A percentile compares a stretch with the other conserved stretches of the same genome.
These are phyloP conservation scores for Chrysolina americana DNA, from an alignment of 2,888 invertebrate species.

Conservation along the genomic window DNA sequence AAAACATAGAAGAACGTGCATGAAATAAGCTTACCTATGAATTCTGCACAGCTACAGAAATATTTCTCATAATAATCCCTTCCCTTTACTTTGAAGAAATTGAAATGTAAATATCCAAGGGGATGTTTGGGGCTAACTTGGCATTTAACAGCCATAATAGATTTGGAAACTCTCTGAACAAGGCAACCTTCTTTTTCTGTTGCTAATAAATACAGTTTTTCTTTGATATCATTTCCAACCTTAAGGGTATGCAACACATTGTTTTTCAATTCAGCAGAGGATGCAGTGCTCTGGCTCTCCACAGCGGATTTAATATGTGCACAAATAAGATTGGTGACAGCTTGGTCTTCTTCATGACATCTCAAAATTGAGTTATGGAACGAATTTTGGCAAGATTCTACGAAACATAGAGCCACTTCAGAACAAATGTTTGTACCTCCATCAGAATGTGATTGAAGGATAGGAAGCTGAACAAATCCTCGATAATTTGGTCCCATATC, in stretches of 20 bases:
- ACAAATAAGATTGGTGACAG: slow-evolving; percentile 61
- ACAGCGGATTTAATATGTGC: slow-evolving; percentile 78
- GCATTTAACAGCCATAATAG: slow-evolving; percentile 81
- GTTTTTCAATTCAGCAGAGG: slow-evolving; percentile 75
- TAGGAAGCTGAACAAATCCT: slow-evolving; percentile 79
- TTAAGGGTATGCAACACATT: slow-evolving; percentile 73
- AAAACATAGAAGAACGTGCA: too few species aligned
- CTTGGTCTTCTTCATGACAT: slow-evolving; percentile 69
- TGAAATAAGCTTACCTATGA: slow-evolving; percentile 49
- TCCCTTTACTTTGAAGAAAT: slow-evolving; percentile 72
- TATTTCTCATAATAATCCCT: slow-evolving; percentile 69
- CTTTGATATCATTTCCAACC: slow-evolving; percentile 74
- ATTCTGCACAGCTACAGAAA: slow-evolving; percentile 60
- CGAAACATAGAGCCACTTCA: slow-evolving; percentile 72
- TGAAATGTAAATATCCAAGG: slow-evolving; percentile 80
- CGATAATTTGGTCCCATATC: slow-evolving; percentile 80
- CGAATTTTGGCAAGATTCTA: slow-evolving; percentile 73
- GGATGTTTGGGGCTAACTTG: slow-evolving; percentile 78
- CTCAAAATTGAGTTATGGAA: slow-evolving; percentile 73
- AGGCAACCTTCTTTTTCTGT: slow-evolving; percentile 76
- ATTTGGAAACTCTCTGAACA: slow-evolving; percentile 80
- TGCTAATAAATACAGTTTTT: slow-evolving; percentile 75
- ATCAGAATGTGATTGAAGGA: slow-evolving; percentile 62
- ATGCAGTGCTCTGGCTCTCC: slow-evolving; percentile 75
- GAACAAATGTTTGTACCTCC: slow-evolving; percentile 56